Evolutionary conservation across 2,113 vertebrate species (phyloP).

Genomic region (Enhydra lutris): DNA sequence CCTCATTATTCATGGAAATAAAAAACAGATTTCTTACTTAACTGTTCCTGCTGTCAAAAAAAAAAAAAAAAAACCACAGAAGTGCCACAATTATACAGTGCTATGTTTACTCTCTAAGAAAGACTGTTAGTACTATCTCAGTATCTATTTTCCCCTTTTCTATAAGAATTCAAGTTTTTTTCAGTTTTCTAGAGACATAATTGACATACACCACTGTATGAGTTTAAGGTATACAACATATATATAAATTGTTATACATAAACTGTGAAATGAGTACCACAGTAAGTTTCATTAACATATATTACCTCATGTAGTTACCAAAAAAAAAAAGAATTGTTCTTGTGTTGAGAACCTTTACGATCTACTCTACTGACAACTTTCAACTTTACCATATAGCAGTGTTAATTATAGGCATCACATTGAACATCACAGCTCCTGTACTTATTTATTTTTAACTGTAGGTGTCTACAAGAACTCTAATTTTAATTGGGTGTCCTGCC

Average conservation of each 20-base stretch:
- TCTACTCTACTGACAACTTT: not conserved
- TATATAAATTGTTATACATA: not conserved
- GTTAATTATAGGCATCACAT: not conserved
- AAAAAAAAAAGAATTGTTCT: not conserved
- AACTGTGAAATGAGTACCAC: not conserved
- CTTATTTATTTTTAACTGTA: not conserved
- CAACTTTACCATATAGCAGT: not conserved
- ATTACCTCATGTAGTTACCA: not conserved
- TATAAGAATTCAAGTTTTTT: not conserved
- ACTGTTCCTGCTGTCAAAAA: not conserved
- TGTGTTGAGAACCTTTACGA: not conserved
- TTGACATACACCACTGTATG: not conserved
- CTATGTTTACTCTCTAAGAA: not conserved
- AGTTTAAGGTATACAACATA: not conserved
- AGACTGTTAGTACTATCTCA: not conserved
- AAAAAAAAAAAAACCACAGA: not conserved
- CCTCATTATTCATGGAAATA: not conserved
- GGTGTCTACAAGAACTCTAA: not conserved
- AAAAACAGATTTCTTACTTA: not conserved
- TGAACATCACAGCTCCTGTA: not conserved
- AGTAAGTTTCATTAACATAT: not conserved
- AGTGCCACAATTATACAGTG: not conserved
- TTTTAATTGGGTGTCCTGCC: not conserved
- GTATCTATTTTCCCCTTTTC: not conserved
- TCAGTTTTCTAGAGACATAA: not conserved